Evolutionary conservation across 2,797 vertebrate species (phyloP).

Genomic region (Myripristis jacobus): DNA sequence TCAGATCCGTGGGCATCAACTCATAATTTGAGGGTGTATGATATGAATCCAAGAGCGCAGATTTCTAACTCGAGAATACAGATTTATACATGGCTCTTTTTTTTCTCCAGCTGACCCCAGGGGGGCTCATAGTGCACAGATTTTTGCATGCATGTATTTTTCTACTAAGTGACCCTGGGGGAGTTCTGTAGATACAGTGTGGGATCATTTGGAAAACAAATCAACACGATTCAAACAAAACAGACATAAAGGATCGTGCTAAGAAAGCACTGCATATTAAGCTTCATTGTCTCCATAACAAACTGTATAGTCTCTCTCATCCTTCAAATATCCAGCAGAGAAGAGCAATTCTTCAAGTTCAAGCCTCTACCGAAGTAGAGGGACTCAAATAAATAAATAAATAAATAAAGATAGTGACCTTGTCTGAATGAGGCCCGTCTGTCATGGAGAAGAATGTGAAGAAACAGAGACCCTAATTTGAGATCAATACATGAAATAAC

Average conservation of each 20-base stretch:
- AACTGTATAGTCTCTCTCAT: background rate
- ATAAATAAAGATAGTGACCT: slow-evolving; percentile 61
- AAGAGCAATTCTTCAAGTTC: slow-evolving; percentile 22
- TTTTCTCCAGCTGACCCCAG: no score
- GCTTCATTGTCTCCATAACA: background rate
- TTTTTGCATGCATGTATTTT: no score
- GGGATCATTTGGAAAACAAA: background rate
- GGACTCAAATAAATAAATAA: slow-evolving; percentile 52
- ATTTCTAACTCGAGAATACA: no score
- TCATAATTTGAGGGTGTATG: no score
- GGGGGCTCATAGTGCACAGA: no score
- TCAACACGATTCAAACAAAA: no score
- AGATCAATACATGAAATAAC: slow-evolving; percentile 70
- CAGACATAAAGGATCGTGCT: background rate
- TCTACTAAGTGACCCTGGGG: no score
- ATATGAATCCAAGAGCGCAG: no score
- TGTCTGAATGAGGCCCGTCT: slow-evolving; percentile 43
- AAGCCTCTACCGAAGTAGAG: slow-evolving; percentile 16
- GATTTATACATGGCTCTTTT: no score
- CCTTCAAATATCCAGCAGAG: background rate
- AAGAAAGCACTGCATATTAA: background rate
- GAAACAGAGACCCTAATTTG: slow-evolving; percentile 60
- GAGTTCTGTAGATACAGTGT: no score
- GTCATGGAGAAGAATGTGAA: slow-evolving; percentile 44
- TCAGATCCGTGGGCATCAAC: no score